Evolutionary conservation across 2,797 vertebrate genomes (phyloP).

Genomic region (Dallia pectoralis): DNA sequence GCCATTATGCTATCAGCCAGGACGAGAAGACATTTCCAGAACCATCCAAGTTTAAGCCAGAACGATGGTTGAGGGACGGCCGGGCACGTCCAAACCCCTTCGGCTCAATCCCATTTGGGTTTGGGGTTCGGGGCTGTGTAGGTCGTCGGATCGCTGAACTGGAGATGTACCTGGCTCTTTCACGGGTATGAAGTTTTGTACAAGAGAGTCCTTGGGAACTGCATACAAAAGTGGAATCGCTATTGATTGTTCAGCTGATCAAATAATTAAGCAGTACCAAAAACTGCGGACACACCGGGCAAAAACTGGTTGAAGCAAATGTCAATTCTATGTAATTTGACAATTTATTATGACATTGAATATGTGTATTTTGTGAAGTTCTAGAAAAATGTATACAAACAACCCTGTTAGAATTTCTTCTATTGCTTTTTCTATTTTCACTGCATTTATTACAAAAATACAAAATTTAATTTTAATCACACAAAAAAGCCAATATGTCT

Average conservation of each 20-base stretch:
- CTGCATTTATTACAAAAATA: too few species aligned
- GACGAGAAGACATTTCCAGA: constrained; percentile 71
- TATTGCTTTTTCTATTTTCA: too few species aligned
- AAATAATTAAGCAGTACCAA: not conserved
- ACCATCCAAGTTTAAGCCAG: constrained; percentile 66
- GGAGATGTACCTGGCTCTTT: constrained; percentile 72
- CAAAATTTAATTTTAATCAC: too few species aligned
- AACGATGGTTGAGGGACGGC: constrained; percentile 73
- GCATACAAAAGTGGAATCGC: not conserved
- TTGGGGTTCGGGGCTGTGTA: constrained; percentile 73
- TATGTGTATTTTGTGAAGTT: too few species aligned
- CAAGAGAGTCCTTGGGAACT: not conserved
- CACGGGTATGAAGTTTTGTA: constrained; percentile 56
- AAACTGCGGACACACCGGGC: not conserved
- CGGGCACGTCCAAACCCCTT: constrained; percentile 63
- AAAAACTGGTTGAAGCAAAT: too few species aligned
- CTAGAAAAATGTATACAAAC: too few species aligned
- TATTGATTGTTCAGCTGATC: not conserved
- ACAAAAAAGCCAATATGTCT: too few species aligned
- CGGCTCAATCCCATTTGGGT: constrained; percentile 75
- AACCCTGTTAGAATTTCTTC: too few species aligned
- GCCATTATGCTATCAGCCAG: constrained; percentile 71
- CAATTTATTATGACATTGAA: too few species aligned
- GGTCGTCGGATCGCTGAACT: constrained; percentile 79
- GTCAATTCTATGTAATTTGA: too few species aligned